Conservation (phyloP, 2,113 vertebrate species). For the Megaceryle torquata region DNA sequence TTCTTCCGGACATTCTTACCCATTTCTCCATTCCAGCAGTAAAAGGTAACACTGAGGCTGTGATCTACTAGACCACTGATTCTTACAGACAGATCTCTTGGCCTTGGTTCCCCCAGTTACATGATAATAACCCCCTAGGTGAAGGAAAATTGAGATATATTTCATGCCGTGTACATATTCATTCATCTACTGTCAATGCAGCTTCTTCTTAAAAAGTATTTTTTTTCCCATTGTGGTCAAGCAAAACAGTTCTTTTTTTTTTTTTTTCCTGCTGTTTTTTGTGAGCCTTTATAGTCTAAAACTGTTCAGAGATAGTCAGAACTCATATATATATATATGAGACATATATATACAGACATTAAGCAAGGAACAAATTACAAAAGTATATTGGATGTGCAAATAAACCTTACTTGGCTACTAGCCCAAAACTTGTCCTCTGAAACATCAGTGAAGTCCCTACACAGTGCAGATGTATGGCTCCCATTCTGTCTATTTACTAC, state of each 20-base stretch:
- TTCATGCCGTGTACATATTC: neutral
- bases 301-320: neutral
- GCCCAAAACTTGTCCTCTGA: neutral
- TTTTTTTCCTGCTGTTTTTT: neutral
- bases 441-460: neutral
- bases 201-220: neutral
- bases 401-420: neutral
- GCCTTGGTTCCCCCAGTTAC: neutral
- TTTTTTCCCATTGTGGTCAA: neutral
- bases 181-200: neutral
- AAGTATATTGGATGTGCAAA: neutral
- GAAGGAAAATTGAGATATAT: constrained; percentile 31
- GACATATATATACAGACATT: neutral
- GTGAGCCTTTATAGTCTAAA: neutral
- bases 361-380: neutral
- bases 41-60: neutral
- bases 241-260: neutral
- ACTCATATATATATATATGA: neutral
- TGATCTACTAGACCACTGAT: neutral
- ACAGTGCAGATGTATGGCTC: neutral
- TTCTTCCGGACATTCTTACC: constrained; percentile 28
- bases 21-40: neutral
- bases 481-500: neutral
- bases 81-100: constrained; percentile 18
- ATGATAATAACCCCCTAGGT: neutral